Percentiles rank a stretch among this genome's conserved stretches.
Evolutionary conservation across 2,113 vertebrate species (phyloP).

Genomic region (Pterocles orientalis): DNA sequence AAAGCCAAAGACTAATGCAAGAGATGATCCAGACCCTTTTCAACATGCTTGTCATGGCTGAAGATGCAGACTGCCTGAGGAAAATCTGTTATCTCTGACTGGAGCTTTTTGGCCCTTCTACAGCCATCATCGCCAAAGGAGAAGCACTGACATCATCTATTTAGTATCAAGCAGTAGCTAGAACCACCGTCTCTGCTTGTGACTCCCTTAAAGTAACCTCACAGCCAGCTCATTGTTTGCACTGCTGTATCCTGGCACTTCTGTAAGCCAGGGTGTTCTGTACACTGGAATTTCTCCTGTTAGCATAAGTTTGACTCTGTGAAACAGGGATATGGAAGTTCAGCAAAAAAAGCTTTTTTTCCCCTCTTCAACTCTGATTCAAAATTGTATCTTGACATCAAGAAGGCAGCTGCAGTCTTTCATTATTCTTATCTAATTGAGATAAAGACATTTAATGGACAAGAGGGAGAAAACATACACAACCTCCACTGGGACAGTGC

Average conservation of each 20-base stretch:
- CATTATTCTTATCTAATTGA: neutral
- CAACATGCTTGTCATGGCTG: neutral
- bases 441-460: neutral
- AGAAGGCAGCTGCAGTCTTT: neutral
- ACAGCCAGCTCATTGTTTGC: neutral
- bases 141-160: neutral
- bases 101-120: neutral
- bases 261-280: neutral
- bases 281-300: neutral
- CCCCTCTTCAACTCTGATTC: neutral
- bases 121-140: neutral
- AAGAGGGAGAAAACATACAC: neutral
- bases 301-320: neutral
- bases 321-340: neutral
- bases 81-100: neutral
- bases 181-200: neutral
- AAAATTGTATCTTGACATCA: neutral
- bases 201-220: neutral
- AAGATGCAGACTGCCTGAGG: neutral
- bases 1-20: neutral
- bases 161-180: neutral
- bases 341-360: neutral
- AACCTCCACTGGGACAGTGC: neutral
- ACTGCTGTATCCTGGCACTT: neutral
- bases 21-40: neutral